Conservation (phyloP, 2,797 vertebrate genomes). For the Microchirus variegatus region DNA sequence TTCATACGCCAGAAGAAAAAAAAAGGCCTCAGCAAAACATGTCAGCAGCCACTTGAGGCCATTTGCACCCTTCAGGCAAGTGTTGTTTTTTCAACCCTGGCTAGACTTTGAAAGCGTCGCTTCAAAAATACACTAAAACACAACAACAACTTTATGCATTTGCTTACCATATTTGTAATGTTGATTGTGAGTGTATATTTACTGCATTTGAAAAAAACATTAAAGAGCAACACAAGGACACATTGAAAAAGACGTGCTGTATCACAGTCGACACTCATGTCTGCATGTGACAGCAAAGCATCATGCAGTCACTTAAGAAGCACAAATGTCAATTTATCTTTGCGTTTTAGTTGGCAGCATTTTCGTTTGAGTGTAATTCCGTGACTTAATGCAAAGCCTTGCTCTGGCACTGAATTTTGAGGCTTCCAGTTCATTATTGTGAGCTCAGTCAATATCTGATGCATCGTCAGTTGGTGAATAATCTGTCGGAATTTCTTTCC, state of each 20-base stretch:
- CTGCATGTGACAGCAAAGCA: too few relatives aligned
- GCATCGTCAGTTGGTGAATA: slow-evolving; percentile 32
- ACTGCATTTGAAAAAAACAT: too few relatives aligned
- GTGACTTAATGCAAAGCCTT: background rate
- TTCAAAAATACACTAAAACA: slow-evolving; percentile 4
- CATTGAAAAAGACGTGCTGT: too few relatives aligned
- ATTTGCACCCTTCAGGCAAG: slow-evolving; percentile 22
- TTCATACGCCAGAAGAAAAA: slow-evolving; percentile 5
- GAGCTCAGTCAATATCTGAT: slow-evolving; percentile 32
- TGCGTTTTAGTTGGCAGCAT: slow-evolving; percentile 25
- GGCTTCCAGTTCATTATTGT: slow-evolving; percentile 27
- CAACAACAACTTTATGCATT: background rate
- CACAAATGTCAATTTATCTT: slow-evolving; percentile 25
- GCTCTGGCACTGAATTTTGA: slow-evolving; percentile 21
- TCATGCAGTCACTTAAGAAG: slow-evolving; percentile 9
- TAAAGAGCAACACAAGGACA: too few relatives aligned
- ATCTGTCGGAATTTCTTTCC: slow-evolving; percentile 36
- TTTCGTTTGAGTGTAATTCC: slow-evolving; percentile 6
- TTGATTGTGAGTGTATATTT: too few relatives aligned
- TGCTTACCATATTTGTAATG: background rate
- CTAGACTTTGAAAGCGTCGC: background rate
- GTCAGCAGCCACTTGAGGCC: slow-evolving; percentile 34
- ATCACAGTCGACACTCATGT: too few relatives aligned
- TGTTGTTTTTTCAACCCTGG: background rate
- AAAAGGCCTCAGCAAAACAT: slow-evolving; percentile 32